Evolutionary conservation across 1,140 invertebrate genomes (phyloP).

Genomic region (Drosophila pectinifera): DNA sequence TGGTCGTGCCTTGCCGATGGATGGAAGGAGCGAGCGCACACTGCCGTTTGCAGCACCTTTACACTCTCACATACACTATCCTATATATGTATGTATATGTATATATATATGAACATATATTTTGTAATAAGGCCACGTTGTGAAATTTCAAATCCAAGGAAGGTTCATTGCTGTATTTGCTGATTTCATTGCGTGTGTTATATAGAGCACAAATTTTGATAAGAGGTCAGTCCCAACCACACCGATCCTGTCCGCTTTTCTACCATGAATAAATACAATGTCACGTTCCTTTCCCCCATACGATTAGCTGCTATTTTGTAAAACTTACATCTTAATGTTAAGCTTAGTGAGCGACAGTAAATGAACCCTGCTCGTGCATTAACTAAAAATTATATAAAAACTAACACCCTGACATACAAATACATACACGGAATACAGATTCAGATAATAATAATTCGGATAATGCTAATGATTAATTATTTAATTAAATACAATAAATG

Average conservation of each 20-base stretch:
- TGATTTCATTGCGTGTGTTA: conserved; percentile 6
- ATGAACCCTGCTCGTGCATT: conserved; percentile 22
- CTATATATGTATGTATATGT: conserved; percentile 24
- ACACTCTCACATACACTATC: conserved; percentile 42
- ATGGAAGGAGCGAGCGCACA: neutral
- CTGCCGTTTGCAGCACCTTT: conserved; percentile 6
- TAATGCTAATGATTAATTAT: conserved; percentile 60
- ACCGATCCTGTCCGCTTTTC: conserved; percentile 11
- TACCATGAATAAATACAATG: conserved; percentile 13
- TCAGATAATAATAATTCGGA: conserved; percentile 41
- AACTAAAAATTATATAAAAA: conserved; percentile 26
- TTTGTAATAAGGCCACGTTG: conserved; percentile 25
- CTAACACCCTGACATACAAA: conserved; percentile 39
- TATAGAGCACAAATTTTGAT: conserved; percentile 47
- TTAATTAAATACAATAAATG: conserved; percentile 76
- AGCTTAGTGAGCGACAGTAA: conserved; percentile 13
- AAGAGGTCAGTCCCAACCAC: neutral
- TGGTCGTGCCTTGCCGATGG: neutral
- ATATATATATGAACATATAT: conserved; percentile 29
- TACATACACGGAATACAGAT: conserved; percentile 43
- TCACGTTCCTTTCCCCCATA: conserved; percentile 16
- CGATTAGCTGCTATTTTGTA: conserved; percentile 32
- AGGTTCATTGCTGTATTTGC: conserved; percentile 18
- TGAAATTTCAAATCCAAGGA: neutral
- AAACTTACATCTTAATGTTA: conserved; percentile 13